Evolutionary conservation across 2,797 vertebrate species (phyloP).

Genomic region (Helicolenus hilgendorfi): DNA sequence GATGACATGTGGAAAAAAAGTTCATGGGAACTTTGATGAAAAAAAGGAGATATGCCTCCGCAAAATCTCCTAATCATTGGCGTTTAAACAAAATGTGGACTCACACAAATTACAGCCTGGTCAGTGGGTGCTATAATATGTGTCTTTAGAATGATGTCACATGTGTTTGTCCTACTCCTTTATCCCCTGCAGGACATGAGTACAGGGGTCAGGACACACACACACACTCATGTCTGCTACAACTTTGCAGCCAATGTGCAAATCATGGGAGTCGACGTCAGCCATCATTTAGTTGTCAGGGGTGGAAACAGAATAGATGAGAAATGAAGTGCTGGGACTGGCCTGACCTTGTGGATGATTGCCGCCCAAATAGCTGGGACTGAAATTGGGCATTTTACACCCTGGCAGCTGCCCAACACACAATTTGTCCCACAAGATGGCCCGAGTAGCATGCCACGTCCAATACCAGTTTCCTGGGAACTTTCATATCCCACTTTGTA

Average conservation of each 20-base stretch:
- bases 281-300: slow-evolving; percentile 89
- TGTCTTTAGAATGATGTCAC: slow-evolving; percentile 86
- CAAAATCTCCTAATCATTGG: slow-evolving; percentile 41
- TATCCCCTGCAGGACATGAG: slow-evolving; percentile 77
- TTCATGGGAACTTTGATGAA: slow-evolving; percentile 68
- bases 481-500: slow-evolving; percentile 52
- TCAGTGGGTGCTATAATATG: slow-evolving; percentile 72
- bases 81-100: slow-evolving; percentile 2
- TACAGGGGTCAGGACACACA: slow-evolving; percentile 58
- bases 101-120: slow-evolving; percentile 34
- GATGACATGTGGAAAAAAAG: slow-evolving; percentile 40
- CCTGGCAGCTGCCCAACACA: slow-evolving; percentile 90
- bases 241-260: slow-evolving; percentile 68
- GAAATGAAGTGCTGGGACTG: slow-evolving; percentile 85
- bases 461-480: slow-evolving; percentile 84
- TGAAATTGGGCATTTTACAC: slow-evolving; percentile 93
- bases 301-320: slow-evolving; percentile 86
- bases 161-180: slow-evolving; percentile 85
- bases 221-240: slow-evolving; percentile 34
- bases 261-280: slow-evolving; percentile 84
- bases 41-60: slow-evolving; percentile 37
- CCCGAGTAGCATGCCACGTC: slow-evolving; percentile 72
- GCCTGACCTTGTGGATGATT: slow-evolving; percentile 90
- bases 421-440: slow-evolving; percentile 85
- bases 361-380: slow-evolving; percentile 85